phyloP scores from a whole-genome alignment of 2,797 vertebrate genomes.

The Hybognathus amarus region DNA sequence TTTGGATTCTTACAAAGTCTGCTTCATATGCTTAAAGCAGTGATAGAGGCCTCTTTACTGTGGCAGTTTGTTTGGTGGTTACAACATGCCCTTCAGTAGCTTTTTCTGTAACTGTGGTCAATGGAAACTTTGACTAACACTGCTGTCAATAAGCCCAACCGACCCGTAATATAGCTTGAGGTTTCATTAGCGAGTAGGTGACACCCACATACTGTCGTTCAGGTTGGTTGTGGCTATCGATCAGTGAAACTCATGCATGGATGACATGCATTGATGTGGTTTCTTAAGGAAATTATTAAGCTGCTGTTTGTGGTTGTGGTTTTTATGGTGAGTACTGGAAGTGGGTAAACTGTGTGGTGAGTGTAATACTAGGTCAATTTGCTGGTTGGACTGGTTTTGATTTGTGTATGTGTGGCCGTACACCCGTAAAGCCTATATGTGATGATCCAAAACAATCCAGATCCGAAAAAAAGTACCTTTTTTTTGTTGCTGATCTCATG shows the following conservation, averaged over 20 bases:
- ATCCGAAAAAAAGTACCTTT: no score
- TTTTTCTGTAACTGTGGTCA: constrained; percentile 51
- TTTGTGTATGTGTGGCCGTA: constrained; percentile 10
- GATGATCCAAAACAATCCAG: background rate
- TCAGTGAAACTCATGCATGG: constrained; percentile 17
- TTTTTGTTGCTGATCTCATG: constrained; percentile 2
- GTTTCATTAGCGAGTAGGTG: constrained; percentile 30
- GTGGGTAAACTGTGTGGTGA: constrained; percentile 29
- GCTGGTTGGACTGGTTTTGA: constrained; percentile 22
- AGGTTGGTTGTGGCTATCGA: constrained; percentile 8
- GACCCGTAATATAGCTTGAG: constrained; percentile 28
- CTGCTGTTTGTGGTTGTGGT: constrained; percentile 28
- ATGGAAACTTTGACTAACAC: constrained; percentile 52
- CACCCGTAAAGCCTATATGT: background rate
- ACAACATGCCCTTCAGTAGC: constrained; percentile 42
- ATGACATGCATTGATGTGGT: constrained; percentile 12
- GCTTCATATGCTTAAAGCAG: constrained; percentile 6
- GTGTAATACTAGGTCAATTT: constrained; percentile 21
- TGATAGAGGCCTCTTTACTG: constrained; percentile 19
- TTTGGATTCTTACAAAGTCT: background rate
- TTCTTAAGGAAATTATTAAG: constrained; percentile 42
- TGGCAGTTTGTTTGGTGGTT: constrained; percentile 23
- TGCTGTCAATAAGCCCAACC: constrained; percentile 44
- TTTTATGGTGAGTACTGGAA: constrained; percentile 23
- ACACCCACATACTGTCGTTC: constrained; percentile 9